Percentiles rank a stretch among this genome's conserved stretches.
Conservation (phyloP, 2,888 invertebrate genomes). For the Muschampia plurimacula region DNA sequence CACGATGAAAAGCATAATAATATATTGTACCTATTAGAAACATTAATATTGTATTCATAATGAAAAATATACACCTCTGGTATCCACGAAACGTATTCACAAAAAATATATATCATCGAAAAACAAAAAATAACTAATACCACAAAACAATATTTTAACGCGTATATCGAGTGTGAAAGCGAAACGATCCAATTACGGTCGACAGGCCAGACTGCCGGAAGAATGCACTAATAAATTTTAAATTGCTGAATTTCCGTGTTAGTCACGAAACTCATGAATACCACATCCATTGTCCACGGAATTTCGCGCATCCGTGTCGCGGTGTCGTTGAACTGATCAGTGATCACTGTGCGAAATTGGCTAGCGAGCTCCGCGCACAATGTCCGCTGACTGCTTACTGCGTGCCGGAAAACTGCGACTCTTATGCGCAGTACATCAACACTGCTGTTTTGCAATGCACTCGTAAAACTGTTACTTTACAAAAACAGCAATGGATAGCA, state of each 20-base stretch:
- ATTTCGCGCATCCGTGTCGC: conserved; percentile 63
- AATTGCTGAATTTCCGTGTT: conserved; percentile 32
- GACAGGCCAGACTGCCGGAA: conserved; percentile 29
- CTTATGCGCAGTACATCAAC: conserved; percentile 35
- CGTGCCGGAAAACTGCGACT: conserved; percentile 19
- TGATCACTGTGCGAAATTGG: conserved; percentile 82
- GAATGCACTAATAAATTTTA: conserved; percentile 34
- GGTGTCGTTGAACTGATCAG: conserved; percentile 82
- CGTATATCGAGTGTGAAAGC: conserved; percentile 27
- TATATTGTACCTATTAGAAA: no score
- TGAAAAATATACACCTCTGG: no score
- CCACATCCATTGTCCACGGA: conserved; percentile 54
- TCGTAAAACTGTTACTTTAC: neutral
- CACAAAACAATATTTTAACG: conserved; percentile 8
- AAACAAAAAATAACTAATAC: neutral
- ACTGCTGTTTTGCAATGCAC: conserved; percentile 46
- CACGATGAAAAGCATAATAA: no score
- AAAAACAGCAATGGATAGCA: conserved; percentile 13
- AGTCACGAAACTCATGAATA: conserved; percentile 48
- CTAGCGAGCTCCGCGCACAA: conserved; percentile 68
- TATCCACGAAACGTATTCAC: neutral
- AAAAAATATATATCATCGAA: neutral
- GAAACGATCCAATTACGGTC: conserved; percentile 31
- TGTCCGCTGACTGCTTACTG: conserved; percentile 52
- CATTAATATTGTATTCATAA: no score